Conservation (phyloP, 2,113 vertebrate genomes). For the Cyrtonyx montezumae region DNA sequence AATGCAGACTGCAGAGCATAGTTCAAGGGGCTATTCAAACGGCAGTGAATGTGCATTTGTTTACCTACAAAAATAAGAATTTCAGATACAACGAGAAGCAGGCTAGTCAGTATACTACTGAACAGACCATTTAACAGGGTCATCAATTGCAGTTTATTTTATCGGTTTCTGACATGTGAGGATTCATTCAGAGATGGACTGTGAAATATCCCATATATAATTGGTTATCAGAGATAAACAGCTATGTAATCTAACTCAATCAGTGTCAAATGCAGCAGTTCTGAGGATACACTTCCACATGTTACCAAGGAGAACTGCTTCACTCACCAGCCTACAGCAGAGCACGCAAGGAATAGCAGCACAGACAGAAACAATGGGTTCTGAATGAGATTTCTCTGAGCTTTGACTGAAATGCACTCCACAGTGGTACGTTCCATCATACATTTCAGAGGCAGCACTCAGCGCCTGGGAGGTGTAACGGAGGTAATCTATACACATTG, state of each 20-base stretch:
- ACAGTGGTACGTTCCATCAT: background rate
- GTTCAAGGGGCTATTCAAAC: constrained; percentile 84
- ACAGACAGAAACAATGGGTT: background rate
- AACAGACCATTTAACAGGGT: constrained; percentile 76
- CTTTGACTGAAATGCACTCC: background rate
- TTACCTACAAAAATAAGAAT: constrained; percentile 84
- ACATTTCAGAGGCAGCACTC: background rate
- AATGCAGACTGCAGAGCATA: constrained; percentile 77
- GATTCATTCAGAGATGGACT: constrained; percentile 66
- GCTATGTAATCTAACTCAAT: constrained; percentile 67
- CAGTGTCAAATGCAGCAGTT: constrained; percentile 62
- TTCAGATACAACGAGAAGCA: constrained; percentile 76
- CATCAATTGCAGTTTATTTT: constrained; percentile 77
- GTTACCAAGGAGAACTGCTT: background rate
- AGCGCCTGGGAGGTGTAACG: background rate
- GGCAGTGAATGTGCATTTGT: constrained; percentile 80
- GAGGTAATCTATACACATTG: background rate
- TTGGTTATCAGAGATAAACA: constrained; percentile 69
- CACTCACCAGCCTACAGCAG: background rate
- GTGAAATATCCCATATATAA: constrained; percentile 59
- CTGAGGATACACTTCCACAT: constrained; percentile 13
- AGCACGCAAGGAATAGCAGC: background rate
- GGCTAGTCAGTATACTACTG: constrained; percentile 66
- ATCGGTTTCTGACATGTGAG: constrained; percentile 77
- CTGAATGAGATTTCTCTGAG: background rate